A percentile compares a stretch with the other conserved stretches of the same genome.
Evolutionary conservation across 2,113 vertebrate species (phyloP).

Genomic region (Carassius gibelio): DNA sequence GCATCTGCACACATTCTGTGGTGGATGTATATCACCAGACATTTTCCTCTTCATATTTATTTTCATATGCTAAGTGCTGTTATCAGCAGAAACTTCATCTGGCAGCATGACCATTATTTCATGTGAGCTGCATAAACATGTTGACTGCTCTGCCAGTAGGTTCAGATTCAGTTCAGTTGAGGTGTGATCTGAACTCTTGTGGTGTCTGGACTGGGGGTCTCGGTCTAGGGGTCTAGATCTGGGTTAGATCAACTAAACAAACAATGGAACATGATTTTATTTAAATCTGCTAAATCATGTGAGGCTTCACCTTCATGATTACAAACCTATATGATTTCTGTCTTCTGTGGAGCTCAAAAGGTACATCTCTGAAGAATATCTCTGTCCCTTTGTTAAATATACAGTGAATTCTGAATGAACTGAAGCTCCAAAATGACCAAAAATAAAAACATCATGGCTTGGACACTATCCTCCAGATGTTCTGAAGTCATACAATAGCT

Average conservation of each 20-base stretch:
- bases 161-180: background rate
- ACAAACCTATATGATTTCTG: background rate
- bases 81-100: constrained; percentile 10
- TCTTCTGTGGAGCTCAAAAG: background rate
- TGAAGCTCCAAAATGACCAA: background rate
- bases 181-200: constrained; percentile 39
- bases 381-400: background rate
- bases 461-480: background rate
- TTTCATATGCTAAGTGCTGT: constrained; percentile 28
- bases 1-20: background rate
- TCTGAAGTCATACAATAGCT: background rate
- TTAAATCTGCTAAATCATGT: background rate
- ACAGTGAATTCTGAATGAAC: background rate
- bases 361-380: background rate
- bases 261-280: background rate
- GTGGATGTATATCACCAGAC: constrained; percentile 22
- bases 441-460: background rate
- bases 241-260: constrained; percentile 22
- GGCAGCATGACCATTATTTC: constrained; percentile 1
- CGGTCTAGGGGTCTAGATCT: background rate
- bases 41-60: constrained; percentile 9
- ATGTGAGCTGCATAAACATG: background rate
- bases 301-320: background rate
- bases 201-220: constrained; percentile 17
- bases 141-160: background rate